A percentile compares a stretch with the other conserved stretches of the same genome.
phyloP scores from a whole-genome alignment of 2,888 invertebrate genomes.

The Cynaeus angustus region DNA sequence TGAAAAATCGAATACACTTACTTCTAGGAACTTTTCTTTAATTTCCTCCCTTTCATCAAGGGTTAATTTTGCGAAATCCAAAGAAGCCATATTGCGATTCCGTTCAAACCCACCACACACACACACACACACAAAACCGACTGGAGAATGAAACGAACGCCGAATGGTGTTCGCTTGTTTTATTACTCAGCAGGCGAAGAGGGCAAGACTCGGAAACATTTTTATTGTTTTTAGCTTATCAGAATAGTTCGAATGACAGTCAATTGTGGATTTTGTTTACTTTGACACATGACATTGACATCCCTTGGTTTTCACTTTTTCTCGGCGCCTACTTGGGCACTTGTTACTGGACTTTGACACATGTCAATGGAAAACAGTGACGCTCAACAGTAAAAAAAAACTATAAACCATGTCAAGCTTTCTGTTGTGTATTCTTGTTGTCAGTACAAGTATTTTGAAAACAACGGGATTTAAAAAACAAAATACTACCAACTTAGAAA shows the following conservation, averaged over 20 bases:
- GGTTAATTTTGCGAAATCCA: conserved; percentile 74
- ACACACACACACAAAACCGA: conserved; percentile 38
- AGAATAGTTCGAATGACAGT: neutral
- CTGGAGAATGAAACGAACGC: conserved; percentile 23
- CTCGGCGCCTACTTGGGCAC: neutral
- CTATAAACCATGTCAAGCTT: no score
- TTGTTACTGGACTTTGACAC: neutral
- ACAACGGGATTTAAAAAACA: no score
- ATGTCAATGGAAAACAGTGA: neutral
- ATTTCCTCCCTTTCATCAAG: conserved; percentile 84
- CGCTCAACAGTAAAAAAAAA: no score
- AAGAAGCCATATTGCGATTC: conserved; percentile 57
- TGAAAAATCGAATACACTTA: conserved; percentile 69
- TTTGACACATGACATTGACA: conserved; percentile 5
- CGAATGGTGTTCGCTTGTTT: conserved; percentile 28
- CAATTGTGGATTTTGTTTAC: neutral
- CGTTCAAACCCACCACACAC: conserved; percentile 30
- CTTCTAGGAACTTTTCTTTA: conserved; percentile 84
- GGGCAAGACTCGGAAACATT: conserved; percentile 5
- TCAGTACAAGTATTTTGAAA: no score
- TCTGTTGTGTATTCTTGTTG: no score
- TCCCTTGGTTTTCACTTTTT: neutral
- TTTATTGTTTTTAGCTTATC: conserved; percentile 2
- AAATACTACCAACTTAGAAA: no score
- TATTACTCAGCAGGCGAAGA: conserved; percentile 15